Evolutionary conservation across 2,888 invertebrate species (phyloP), one percentile per base, ranked within the genome.

Genomic region (Amblyjoppa proteus): DNA sequence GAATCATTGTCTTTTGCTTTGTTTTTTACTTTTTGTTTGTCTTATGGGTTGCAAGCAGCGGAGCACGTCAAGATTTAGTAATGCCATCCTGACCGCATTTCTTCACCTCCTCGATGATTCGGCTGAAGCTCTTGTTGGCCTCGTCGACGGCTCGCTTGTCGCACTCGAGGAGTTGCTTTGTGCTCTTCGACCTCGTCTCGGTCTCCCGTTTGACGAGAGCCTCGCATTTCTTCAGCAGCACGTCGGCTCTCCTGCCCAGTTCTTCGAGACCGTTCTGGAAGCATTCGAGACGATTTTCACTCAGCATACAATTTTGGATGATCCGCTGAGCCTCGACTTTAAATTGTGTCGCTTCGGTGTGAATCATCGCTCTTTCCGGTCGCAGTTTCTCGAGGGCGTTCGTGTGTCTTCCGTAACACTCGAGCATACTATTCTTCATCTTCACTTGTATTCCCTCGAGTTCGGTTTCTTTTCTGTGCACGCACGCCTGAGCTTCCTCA

Each of bases 321-420:
- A 88, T 88, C 73, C 81, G 87, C 83, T 89, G 87, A 20, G 86
- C 87, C 34, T 89, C 88, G 25, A 75, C 83, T 81, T 89, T 88
- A 56, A 89, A 85, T 88, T 87, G 85, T 70, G 77, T 82, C n/a
- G 90, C 89, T 75, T 88, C 89, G 64, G 84, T 68, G 84, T 90
- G 88, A 73, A 90, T 85, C 53, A 82, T 83, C 51, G 85, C 68
- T 56, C 89, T 88, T 61, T 89, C 89, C 20, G 81, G 77, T 77
- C 85, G 81, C 76, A 90, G 71, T 79, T 87, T 85, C 69, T 89
- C 87, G 16, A 88, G 56, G 45, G 83, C 66, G 1, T 53, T 70
- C 51, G 82, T 87, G 77, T 89, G 87, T 81, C 86, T 89, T 68
- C 86, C 81, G 87, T 90, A 90, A 87, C 89, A 90, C 68, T 88